Evolutionary conservation across 2,888 invertebrate species (phyloP).

Genomic region (Scaptomyza tumidula): DNA sequence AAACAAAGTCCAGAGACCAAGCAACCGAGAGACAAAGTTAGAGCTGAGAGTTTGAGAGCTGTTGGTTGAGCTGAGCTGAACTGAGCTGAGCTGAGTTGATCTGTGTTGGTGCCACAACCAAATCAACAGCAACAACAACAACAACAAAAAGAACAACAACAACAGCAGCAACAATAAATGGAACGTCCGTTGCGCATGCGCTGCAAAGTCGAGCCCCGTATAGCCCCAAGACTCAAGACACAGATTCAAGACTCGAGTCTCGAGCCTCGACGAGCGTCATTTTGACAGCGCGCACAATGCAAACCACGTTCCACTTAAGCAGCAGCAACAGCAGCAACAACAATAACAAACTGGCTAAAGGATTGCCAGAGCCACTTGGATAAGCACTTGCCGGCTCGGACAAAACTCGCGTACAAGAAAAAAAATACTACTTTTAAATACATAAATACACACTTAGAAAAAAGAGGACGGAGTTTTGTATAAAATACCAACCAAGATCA

Average conservation of each 20-base stretch:
- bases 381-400: constrained; percentile 69
- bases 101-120: constrained; percentile 24
- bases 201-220: constrained; percentile 49
- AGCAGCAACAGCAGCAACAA: constrained; percentile 28
- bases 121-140: constrained; percentile 25
- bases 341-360: constrained; percentile 55
- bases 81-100: constrained; percentile 24
- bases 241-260: constrained; percentile 22
- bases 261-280: constrained; percentile 77
- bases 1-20: constrained; percentile 58
- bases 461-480: not conserved
- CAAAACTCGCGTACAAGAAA: constrained; percentile 22
- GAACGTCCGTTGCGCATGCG: constrained; percentile 62
- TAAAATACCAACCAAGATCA: not conserved
- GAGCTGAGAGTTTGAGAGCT: constrained; percentile 14
- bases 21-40: constrained; percentile 22
- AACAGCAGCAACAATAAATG: constrained; percentile 32
- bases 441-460: constrained; percentile 5
- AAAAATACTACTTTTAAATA: constrained; percentile 8
- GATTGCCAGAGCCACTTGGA: constrained; percentile 78
- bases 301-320: constrained; percentile 80
- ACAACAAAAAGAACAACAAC: constrained; percentile 17
- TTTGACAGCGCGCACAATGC: constrained; percentile 82
- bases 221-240: constrained; percentile 13
- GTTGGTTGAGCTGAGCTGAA: constrained; percentile 28